Base-by-base conservation (phyloP, 2,888 invertebrate species). In the Eristalis tenax region DNA sequence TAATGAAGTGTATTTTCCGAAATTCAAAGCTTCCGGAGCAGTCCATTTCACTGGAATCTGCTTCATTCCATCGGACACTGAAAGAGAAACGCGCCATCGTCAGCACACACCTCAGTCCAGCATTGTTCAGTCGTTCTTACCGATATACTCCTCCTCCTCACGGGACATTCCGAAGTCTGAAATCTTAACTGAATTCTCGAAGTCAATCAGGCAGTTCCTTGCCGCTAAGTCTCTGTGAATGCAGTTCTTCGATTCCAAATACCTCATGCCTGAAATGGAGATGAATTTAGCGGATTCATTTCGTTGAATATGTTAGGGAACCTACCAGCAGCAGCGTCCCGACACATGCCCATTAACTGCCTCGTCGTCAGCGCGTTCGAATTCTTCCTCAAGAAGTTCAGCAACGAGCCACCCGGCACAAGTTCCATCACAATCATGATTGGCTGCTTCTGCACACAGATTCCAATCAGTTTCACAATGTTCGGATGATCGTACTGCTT, bases 381-480 rank as follows among this genome's bases (percentile, higher is more conserved):
- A 90, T 97, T 96, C 91, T 97, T 97, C 75, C 98, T 95, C 75
- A 99, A 94, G 93, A 97, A 98, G 89, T 97, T 97, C 66, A 99
- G 94, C 78, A 99, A 94, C 1, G 99, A 98, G 64, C 99, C 99
- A 90, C 98, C 93, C 57, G 93, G 96, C 64, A 99, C 99, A 86
- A 98, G 95, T 94, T 99, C 99, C 99, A 99, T 99, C 40, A 99
- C 98, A 91, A 99, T 99, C 98, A 99, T 99, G 80, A 99, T 98
- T 0, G 99, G 99, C 91, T 99, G 98, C 91, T 98, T 98, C 93
- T 99, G 99, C 88, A 99, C 99, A 90, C 99, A 99, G 90, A 99
- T 99, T 35, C 99, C 99, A 90, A 99, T 98, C 56, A 99, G 95
- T 91, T 97, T 96, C 50, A 99, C 99, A 89, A 99, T 98, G 93